phyloP scores from a whole-genome alignment of 2,888 invertebrate genomes.

The Altica lythri region DNA sequence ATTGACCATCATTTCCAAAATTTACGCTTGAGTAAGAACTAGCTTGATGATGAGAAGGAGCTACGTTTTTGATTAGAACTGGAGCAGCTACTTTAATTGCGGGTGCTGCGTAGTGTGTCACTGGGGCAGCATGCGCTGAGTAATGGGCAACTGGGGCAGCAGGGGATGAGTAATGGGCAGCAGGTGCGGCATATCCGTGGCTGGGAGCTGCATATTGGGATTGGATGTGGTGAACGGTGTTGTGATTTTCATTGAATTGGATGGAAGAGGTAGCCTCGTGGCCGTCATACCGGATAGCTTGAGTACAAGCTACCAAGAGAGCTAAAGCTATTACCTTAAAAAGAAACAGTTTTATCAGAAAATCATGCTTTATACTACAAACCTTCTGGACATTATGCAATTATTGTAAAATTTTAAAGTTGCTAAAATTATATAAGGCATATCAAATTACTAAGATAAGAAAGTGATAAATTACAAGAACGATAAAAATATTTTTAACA shows the following conservation, averaged over 20 bases:
- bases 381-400: too few relatives aligned
- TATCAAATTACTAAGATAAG: too few relatives aligned
- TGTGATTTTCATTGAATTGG: conserved; percentile 42
- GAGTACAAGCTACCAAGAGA: conserved; percentile 54
- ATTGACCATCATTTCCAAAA: conserved; percentile 15
- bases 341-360: background rate
- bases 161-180: conserved; percentile 6
- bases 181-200: conserved; percentile 26
- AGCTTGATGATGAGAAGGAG: conserved; percentile 14
- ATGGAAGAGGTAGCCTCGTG: conserved; percentile 39
- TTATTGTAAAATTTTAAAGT: too few relatives aligned
- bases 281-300: conserved; percentile 47
- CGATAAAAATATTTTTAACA: too few relatives aligned
- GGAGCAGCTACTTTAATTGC: conserved; percentile 29
- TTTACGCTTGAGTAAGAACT: conserved; percentile 25
- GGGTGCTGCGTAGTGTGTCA: conserved; percentile 20
- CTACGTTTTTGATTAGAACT: background rate
- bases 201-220: conserved; percentile 28
- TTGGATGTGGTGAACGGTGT: conserved; percentile 36
- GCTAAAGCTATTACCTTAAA: conserved; percentile 48
- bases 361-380: too few relatives aligned
- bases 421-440: too few relatives aligned
- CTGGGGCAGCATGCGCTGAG: conserved; percentile 27
- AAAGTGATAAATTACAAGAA: too few relatives aligned
- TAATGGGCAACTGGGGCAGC: conserved; percentile 22